phyloP scores from a whole-genome alignment of 2,797 vertebrate species.

The Manis pentadactyla region DNA sequence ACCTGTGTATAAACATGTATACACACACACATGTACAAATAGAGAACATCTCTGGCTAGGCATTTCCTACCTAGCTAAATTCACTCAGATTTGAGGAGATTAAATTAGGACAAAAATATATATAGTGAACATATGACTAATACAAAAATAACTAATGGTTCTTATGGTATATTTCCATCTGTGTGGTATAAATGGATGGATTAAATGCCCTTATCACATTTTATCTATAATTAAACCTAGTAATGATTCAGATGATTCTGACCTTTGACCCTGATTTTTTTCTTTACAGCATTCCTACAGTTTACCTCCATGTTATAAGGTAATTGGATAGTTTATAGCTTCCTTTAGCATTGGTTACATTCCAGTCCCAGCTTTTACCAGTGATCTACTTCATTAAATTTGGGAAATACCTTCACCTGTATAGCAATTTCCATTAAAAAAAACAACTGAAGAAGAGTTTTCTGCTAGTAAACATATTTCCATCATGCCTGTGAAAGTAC shows the following conservation, averaged over 20 bases:
- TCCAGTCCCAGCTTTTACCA: neutral
- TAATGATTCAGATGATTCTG: neutral
- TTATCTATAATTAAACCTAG: slow-evolving; percentile 30
- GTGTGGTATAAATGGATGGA: neutral
- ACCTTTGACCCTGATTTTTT: neutral
- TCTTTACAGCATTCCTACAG: neutral
- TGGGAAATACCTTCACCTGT: slow-evolving; percentile 28
- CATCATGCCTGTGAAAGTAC: neutral
- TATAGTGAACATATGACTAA: neutral
- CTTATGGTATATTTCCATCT: neutral
- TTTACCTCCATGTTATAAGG: neutral
- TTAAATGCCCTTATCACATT: neutral
- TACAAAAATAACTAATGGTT: neutral
- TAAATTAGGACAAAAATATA: slow-evolving; percentile 20
- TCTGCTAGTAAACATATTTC: neutral
- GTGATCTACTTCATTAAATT: neutral
- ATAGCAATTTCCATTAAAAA: neutral
- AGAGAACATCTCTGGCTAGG: neutral
- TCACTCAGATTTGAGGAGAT: neutral
- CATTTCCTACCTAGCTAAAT: slow-evolving; percentile 25
- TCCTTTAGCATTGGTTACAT: neutral
- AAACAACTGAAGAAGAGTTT: neutral
- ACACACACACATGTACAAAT: neutral
- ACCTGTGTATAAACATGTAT: neutral
- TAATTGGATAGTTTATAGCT: neutral